Conservation (phyloP, 2,797 vertebrate genomes). For the Phaenicophaeus curvirostris region DNA sequence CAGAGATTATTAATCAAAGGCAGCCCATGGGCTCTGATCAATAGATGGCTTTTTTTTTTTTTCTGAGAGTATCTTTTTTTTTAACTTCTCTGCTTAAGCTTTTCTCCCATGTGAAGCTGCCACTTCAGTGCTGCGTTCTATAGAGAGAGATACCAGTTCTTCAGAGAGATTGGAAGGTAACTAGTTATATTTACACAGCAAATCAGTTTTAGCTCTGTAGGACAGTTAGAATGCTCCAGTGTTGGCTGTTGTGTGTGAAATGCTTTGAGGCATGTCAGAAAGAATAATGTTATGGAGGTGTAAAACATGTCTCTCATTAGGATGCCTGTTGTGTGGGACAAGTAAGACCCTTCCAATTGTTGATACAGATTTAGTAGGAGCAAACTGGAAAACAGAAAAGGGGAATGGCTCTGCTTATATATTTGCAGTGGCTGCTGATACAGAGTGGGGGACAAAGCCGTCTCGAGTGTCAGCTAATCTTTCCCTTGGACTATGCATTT, state of each 20-base stretch:
- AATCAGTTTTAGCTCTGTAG: neutral
- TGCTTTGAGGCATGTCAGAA: neutral
- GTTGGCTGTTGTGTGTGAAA: neutral
- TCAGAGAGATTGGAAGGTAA: neutral
- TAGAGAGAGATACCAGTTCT: neutral
- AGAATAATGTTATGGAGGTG: neutral
- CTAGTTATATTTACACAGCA: neutral
- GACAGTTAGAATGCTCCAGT: neutral
- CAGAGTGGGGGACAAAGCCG: neutral
- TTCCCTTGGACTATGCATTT: neutral
- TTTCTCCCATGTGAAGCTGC: neutral
- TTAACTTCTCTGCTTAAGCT: neutral
- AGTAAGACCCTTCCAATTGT: neutral
- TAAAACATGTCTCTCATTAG: neutral
- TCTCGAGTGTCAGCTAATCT: neutral
- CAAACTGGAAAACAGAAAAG: neutral
- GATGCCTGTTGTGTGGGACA: neutral
- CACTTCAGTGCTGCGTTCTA: neutral
- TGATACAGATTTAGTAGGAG: neutral
- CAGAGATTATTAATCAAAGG: conserved; percentile 22
- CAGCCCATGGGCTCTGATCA: neutral
- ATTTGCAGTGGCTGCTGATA: neutral
- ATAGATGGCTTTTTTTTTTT: neutral
- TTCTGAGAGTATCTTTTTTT: neutral
- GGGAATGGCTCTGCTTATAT: neutral